phyloP scores from a whole-genome alignment of 2,113 vertebrate species.

The Scatophagus argus region DNA sequence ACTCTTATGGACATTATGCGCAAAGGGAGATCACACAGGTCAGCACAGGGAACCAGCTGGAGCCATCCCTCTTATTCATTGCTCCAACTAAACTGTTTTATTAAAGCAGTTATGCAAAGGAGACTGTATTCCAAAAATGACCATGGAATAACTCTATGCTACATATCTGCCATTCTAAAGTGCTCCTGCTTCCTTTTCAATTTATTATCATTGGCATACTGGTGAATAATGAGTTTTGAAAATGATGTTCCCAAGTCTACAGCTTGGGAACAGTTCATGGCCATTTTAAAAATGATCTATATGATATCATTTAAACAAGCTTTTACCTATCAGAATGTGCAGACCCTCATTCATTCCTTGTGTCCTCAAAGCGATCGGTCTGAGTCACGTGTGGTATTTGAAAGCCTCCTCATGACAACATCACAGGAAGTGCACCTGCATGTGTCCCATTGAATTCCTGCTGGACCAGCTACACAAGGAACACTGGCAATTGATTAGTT shows the following conservation, averaged over 20 bases:
- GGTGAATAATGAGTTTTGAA: not conserved
- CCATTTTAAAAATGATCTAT: not conserved
- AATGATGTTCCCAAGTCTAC: not conserved
- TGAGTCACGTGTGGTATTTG: not conserved
- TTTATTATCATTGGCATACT: not conserved
- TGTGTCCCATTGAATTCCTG: constrained; percentile 17
- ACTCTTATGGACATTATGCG: not conserved
- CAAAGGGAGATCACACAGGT: not conserved
- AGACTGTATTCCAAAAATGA: not conserved
- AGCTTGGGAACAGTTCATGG: not conserved
- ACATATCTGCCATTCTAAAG: not conserved
- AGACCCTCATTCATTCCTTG: not conserved
- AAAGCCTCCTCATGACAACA: constrained; percentile 4
- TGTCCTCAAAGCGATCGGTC: not conserved
- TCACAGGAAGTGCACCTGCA: constrained; percentile 21
- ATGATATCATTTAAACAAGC: not conserved
- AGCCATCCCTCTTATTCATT: not conserved
- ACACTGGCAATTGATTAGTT: constrained; percentile 34
- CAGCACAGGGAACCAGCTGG: not conserved
- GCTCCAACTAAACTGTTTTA: not conserved
- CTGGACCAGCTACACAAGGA: not conserved
- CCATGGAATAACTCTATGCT: too few relatives aligned
- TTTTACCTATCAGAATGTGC: not conserved
- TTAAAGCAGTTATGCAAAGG: not conserved
- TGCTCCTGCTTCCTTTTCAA: not conserved